Conservation (phyloP, 2,888 invertebrate species). For the Polymixis flavicincta region DNA sequence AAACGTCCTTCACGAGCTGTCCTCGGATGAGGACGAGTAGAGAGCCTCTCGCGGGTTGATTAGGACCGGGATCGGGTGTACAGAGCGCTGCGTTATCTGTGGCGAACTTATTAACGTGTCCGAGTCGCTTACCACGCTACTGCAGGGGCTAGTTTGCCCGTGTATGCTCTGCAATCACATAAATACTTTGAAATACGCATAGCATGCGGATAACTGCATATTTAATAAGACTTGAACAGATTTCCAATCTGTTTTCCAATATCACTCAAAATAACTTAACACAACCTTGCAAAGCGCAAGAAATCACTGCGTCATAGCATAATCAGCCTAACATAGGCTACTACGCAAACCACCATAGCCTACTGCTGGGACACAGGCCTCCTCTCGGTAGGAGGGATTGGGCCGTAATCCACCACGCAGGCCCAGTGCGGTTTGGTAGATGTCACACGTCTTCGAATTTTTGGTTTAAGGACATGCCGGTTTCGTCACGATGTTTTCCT, state of each 20-base stretch:
- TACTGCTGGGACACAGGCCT: too few species aligned
- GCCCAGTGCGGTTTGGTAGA: too few species aligned
- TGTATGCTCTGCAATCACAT: constrained; percentile 33
- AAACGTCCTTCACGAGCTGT: constrained; percentile 53
- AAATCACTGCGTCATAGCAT: background rate
- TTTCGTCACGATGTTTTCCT: too few species aligned
- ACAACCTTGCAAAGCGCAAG: background rate
- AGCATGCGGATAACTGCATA: background rate
- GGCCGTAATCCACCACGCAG: too few species aligned
- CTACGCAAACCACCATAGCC: too few species aligned
- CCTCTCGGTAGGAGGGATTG: too few species aligned
- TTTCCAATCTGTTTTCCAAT: too few species aligned
- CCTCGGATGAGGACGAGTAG: constrained; percentile 79
- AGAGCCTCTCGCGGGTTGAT: constrained; percentile 82
- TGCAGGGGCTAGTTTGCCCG: constrained; percentile 67
- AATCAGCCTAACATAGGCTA: too few species aligned
- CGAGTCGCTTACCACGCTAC: constrained; percentile 82
- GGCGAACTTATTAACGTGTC: constrained; percentile 84
- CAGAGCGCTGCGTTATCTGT: constrained; percentile 64
- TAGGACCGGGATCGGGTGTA: constrained; percentile 41
- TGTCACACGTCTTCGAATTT: too few species aligned
- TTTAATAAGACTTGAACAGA: background rate
- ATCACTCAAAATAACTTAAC: background rate
- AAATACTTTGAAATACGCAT: background rate
- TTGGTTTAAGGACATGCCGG: too few species aligned